These are phyloP conservation scores for Ondatra zibethicus DNA, from an alignment of 2,113 vertebrate genomes.

Conservation along the genomic window DNA sequence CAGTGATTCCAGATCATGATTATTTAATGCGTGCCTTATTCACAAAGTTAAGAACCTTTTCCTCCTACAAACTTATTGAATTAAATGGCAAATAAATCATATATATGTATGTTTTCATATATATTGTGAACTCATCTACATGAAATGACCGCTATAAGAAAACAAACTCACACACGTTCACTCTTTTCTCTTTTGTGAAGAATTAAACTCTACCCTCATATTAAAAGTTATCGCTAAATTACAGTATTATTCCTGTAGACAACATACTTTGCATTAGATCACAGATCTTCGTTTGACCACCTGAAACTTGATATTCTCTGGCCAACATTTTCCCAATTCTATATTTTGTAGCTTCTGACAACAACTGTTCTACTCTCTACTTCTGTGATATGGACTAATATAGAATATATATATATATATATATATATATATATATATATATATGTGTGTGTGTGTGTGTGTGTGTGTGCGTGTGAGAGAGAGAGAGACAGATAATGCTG, in stretches of 20 bases:
- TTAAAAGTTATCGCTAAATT: neutral
- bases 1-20: neutral
- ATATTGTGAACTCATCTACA: neutral
- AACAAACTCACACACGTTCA: neutral
- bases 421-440: too few relatives aligned
- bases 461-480: too few relatives aligned
- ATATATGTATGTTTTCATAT: neutral
- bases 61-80: neutral
- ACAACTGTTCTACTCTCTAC: neutral
- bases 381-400: neutral
- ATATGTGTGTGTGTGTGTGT: too few relatives aligned
- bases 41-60: neutral
- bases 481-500: neutral
- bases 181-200: neutral
- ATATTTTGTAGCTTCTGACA: neutral
- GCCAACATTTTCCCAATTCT: neutral
- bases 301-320: neutral
- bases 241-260: neutral
- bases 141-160: neutral
- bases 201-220: neutral
- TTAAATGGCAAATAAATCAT: neutral
- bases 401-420: neutral
- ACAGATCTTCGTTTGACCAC: neutral
- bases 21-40: conserved; percentile 8
- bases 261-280: neutral